Base-by-base conservation (phyloP, 2,113 vertebrate species). In the Nematolebias whitei region DNA sequence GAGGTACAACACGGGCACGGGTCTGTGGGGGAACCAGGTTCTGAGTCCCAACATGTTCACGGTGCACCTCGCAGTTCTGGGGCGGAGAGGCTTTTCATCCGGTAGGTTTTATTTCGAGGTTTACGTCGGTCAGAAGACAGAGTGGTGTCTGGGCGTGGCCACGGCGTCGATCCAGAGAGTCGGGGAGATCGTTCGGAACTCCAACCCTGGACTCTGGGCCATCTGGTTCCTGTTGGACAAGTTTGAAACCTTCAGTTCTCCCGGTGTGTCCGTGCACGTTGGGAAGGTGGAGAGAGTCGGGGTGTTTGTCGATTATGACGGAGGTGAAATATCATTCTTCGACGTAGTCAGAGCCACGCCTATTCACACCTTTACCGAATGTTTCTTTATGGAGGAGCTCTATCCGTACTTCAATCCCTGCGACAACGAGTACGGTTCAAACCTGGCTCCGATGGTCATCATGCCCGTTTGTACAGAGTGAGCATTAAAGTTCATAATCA, bases 51-150 rank as follows among this genome's bases (percentile, higher is more conserved):
- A 2, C 2, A 68, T 18, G 69, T 88, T 90, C 23, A 54, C 23
- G 0, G 2, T 23, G 12, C 49, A 77, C 4, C 64, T 83, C 0
- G 78, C 74, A 0, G 85, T 88, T 51, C 26, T 88, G 66, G 85
- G 83, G 5, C 2, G 19, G 0, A 62, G 8, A 20, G 78, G 79
- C 24, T 75, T 80, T 43, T 52, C 32, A 0, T 68, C 66, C 0
- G 1, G 43, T 0, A 81, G 51, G 63, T 80, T 85, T 63, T 90
- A 90, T 74, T 88, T 86, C 0, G 83, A 88, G 82, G 88, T 88
- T 14, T 10, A 51, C 0, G 80, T 87, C 44, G 63, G 80, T 0
- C 23, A 26, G 18, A 88, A 90, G 78, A 77, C 55, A 0, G 83
- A 87, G 16, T 90, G 86, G 85, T 47, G 47, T 43, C 44, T 90